phyloP scores from a whole-genome alignment of 1,140 invertebrate species.

The Onthophagus taurus region DNA sequence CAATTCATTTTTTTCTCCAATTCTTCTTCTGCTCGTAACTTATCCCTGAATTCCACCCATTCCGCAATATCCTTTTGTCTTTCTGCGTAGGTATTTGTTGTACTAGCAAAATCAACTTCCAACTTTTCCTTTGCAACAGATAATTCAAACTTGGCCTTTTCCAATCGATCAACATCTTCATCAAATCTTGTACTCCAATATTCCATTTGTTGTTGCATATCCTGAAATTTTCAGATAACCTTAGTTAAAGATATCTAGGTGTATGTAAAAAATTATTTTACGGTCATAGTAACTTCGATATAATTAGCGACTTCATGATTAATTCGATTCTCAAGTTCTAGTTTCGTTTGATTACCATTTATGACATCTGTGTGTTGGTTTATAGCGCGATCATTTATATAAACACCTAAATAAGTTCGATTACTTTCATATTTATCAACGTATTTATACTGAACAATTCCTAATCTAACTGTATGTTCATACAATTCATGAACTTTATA shows the following conservation, averaged over 20 bases:
- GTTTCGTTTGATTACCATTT: conserved; percentile 15
- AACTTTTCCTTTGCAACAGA: conserved; percentile 16
- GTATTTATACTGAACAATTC: conserved; percentile 21
- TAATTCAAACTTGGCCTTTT: conserved; percentile 20
- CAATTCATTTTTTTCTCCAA: conserved; percentile 13
- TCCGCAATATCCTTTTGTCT: conserved; percentile 24
- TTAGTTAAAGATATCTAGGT: too few species aligned
- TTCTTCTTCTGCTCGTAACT: conserved; percentile 21
- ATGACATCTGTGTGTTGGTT: conserved; percentile 15
- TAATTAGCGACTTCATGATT: conserved; percentile 24
- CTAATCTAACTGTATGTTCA: conserved; percentile 22
- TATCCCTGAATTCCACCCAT: conserved; percentile 26
- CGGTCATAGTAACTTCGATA: conserved; percentile 11
- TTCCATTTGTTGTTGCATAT: conserved; percentile 14
- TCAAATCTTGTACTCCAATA: conserved; percentile 28
- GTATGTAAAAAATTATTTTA: too few species aligned
- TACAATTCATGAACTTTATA: conserved; percentile 26
- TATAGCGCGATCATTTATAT: conserved; percentile 11
- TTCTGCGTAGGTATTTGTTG: conserved; percentile 20
- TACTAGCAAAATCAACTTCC: conserved; percentile 2
- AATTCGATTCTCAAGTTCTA: conserved; percentile 22
- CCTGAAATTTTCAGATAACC: too few species aligned
- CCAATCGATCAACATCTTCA: conserved; percentile 17
- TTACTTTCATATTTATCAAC: conserved; percentile 21
- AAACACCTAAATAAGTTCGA: conserved; percentile 20